Percentiles rank a stretch among this genome's conserved stretches.
Conservation (phyloP, 2,888 invertebrate genomes). For the Xanthostigma xanthostigma region DNA sequence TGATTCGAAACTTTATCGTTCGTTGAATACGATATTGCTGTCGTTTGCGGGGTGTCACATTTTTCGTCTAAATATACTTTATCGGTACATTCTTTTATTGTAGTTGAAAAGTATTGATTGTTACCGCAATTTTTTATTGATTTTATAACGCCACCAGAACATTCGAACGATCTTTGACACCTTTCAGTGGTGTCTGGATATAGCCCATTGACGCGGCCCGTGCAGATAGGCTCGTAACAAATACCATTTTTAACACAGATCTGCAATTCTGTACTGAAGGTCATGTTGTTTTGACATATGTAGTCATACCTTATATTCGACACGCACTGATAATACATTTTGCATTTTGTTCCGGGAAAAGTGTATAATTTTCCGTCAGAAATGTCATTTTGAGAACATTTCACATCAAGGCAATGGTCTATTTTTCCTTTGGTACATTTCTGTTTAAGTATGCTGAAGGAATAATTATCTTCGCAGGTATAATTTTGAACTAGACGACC, state of each 20-base stretch:
- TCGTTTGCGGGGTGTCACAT: slow-evolving; percentile 32
- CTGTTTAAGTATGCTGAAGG: neutral
- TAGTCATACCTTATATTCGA: slow-evolving; percentile 33
- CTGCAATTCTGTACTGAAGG: slow-evolving; percentile 13
- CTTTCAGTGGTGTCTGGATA: slow-evolving; percentile 42
- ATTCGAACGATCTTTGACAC: slow-evolving; percentile 35
- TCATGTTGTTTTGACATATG: slow-evolving; percentile 25
- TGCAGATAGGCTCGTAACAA: slow-evolving; percentile 44
- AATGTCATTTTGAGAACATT: neutral
- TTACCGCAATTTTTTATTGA: slow-evolving; percentile 26
- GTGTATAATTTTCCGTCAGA: slow-evolving; percentile 1
- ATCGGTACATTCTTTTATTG: slow-evolving; percentile 6
- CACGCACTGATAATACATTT: slow-evolving; percentile 40
- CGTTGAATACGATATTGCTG: slow-evolving; percentile 20
- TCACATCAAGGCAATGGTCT: neutral
- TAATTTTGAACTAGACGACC: neutral
- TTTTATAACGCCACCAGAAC: slow-evolving; percentile 32
- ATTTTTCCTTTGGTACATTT: neutral
- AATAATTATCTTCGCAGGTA: neutral
- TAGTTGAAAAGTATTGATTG: slow-evolving; percentile 15
- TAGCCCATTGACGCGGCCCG: slow-evolving; percentile 37
- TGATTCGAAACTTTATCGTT: slow-evolving; percentile 15
- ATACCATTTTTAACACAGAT: slow-evolving; percentile 22
- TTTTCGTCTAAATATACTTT: slow-evolving; percentile 26
- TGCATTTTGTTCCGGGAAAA: slow-evolving; percentile 36